Conservation (phyloP, 1,140 invertebrate species). For the Dinothrombium tinctorium region DNA sequence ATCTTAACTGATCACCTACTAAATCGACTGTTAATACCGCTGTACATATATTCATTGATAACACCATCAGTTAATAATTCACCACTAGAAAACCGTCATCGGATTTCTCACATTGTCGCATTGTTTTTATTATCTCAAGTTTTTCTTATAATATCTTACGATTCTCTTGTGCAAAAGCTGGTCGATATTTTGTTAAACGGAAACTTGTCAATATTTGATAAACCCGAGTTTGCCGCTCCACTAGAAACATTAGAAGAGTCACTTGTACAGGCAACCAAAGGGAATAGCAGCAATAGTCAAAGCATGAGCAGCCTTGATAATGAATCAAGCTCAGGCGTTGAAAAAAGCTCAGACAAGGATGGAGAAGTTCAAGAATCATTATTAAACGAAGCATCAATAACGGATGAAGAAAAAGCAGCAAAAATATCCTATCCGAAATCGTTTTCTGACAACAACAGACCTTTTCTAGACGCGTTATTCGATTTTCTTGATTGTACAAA, state of each 20-base stretch:
- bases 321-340: not conserved
- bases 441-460: conserved; percentile 26
- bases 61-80: not conserved
- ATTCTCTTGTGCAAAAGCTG: conserved; percentile 59
- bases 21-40: conserved; percentile 70
- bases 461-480: conserved; percentile 68
- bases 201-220: conserved; percentile 15
- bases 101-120: conserved; percentile 63
- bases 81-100: conserved; percentile 22
- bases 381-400: conserved; percentile 27
- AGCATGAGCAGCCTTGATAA: not conserved
- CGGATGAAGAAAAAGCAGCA: conserved; percentile 58
- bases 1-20: conserved; percentile 85
- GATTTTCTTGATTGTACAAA: conserved; percentile 46
- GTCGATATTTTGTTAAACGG: conserved; percentile 67
- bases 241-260: conserved; percentile 49
- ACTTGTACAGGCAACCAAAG: conserved; percentile 16
- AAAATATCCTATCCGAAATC: not conserved
- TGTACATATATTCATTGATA: conserved; percentile 21
- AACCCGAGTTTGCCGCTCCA: conserved; percentile 28
- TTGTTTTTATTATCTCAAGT: conserved; percentile 78
- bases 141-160: conserved; percentile 76
- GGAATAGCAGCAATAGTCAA: not conserved
- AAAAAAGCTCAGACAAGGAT: not conserved
- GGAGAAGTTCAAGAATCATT: not conserved